A percentile compares a stretch with the other conserved stretches of the same genome.
Conservation (phyloP, 2,797 vertebrate species). For the Pseudochaenichthys georgianus region DNA sequence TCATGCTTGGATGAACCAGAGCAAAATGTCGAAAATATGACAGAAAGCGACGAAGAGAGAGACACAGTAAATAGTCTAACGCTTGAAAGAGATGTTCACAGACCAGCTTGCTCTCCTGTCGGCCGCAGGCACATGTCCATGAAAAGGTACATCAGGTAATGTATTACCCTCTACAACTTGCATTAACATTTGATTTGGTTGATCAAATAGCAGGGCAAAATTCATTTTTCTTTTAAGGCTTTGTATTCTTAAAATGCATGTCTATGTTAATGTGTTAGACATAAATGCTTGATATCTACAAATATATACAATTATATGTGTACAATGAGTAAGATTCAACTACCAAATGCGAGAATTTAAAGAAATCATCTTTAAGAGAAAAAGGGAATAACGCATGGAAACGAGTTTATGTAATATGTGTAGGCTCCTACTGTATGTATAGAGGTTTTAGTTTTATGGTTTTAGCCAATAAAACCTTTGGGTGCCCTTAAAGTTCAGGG, state of each 20-base stretch:
- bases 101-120: background rate
- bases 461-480: background rate
- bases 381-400: background rate
- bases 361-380: background rate
- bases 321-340: background rate
- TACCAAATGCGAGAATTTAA: background rate
- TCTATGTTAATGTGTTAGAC: background rate
- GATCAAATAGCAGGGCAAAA: too few relatives aligned
- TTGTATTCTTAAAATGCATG: background rate
- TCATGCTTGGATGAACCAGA: conserved; percentile 36
- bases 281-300: background rate
- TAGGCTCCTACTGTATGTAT: too few relatives aligned
- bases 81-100: background rate
- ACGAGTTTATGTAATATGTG: background rate
- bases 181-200: too few relatives aligned
- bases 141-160: background rate
- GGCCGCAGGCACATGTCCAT: background rate
- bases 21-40: conserved; percentile 13
- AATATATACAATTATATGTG: background rate
- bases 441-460: background rate
- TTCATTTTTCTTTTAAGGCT: too few relatives aligned
- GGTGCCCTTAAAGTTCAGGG: background rate
- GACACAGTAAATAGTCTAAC: background rate
- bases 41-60: conserved; percentile 6
- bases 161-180: too few relatives aligned